Evolutionary conservation across 2,888 invertebrate species (phyloP).

Genomic region (Xanthostigma xanthostigma): DNA sequence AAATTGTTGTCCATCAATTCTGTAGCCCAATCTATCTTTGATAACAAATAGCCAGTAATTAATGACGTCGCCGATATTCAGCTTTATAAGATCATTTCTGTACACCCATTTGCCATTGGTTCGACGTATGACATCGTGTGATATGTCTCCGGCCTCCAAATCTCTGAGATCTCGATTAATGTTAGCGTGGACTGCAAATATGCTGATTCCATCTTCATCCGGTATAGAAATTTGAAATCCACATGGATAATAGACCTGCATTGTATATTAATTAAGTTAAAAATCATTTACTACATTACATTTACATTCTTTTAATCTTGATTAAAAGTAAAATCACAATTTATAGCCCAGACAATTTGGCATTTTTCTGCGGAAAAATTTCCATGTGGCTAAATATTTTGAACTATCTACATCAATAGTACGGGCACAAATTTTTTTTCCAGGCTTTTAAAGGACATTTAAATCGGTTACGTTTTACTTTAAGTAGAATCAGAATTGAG

Average conservation of each 20-base stretch:
- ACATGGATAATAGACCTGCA: background rate
- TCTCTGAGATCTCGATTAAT: slow-evolving; percentile 23
- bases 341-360: too few species aligned
- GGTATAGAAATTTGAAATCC: slow-evolving; percentile 26
- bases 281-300: too few species aligned
- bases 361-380: too few species aligned
- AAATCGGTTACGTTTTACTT: too few species aligned
- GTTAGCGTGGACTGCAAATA: slow-evolving; percentile 31
- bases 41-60: slow-evolving; percentile 26
- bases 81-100: slow-evolving; percentile 16
- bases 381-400: too few species aligned
- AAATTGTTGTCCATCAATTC: slow-evolving; percentile 17
- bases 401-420: too few species aligned
- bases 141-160: slow-evolving; percentile 21
- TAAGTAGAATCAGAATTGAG: too few species aligned
- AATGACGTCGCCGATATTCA: slow-evolving; percentile 22
- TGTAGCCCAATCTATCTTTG: slow-evolving; percentile 21
- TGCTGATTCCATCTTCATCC: slow-evolving; percentile 23
- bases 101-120: slow-evolving; percentile 20
- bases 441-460: too few species aligned
- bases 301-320: too few species aligned
- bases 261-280: too few species aligned
- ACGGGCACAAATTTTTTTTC: too few species aligned
- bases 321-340: too few species aligned
- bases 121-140: slow-evolving; percentile 18